Percentiles rank a stretch among this genome's conserved stretches.
Conservation (phyloP, 2,797 vertebrate genomes). For the Ispidina lecontei region DNA sequence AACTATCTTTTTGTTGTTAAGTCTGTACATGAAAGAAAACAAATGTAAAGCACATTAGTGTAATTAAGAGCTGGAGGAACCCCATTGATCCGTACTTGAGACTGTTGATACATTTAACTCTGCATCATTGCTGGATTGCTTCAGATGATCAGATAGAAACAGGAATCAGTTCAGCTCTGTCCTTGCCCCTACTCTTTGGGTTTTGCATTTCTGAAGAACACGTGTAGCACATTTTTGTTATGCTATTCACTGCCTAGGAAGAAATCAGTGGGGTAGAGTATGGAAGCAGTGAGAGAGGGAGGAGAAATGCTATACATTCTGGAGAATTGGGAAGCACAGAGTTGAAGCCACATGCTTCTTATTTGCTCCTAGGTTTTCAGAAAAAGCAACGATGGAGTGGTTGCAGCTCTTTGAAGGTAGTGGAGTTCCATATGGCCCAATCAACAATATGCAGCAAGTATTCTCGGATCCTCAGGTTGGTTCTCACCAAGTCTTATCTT, state of each 20-base stretch:
- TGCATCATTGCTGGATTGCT: constrained; percentile 11
- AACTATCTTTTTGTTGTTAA: constrained; percentile 39
- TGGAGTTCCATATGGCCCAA: constrained; percentile 90
- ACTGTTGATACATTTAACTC: constrained; percentile 61
- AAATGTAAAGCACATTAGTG: constrained; percentile 37
- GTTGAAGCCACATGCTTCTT: constrained; percentile 52
- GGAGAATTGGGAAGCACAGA: constrained; percentile 10
- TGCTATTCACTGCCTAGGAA: constrained; percentile 55
- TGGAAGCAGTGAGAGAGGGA: not conserved
- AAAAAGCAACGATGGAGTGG: constrained; percentile 87
- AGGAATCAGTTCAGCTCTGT: constrained; percentile 29
- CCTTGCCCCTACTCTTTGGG: constrained; percentile 20
- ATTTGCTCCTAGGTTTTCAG: constrained; percentile 83
- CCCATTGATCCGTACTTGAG: constrained; percentile 45
- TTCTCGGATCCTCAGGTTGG: constrained; percentile 93
- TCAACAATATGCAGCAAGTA: constrained; percentile 92
- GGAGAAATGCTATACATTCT: not conserved
- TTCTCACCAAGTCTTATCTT: constrained; percentile 5
- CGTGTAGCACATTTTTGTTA: constrained; percentile 29
- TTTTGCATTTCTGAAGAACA: constrained; percentile 53
- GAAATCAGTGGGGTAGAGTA: constrained; percentile 10
- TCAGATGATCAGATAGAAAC: constrained; percentile 61
- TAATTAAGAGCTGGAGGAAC: constrained; percentile 61
- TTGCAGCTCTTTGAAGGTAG: constrained; percentile 88
- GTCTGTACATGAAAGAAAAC: not conserved